Percentiles rank a stretch among this genome's conserved stretches.
Conservation (phyloP, 2,113 vertebrate species). For the Formicarius rufipectus region DNA sequence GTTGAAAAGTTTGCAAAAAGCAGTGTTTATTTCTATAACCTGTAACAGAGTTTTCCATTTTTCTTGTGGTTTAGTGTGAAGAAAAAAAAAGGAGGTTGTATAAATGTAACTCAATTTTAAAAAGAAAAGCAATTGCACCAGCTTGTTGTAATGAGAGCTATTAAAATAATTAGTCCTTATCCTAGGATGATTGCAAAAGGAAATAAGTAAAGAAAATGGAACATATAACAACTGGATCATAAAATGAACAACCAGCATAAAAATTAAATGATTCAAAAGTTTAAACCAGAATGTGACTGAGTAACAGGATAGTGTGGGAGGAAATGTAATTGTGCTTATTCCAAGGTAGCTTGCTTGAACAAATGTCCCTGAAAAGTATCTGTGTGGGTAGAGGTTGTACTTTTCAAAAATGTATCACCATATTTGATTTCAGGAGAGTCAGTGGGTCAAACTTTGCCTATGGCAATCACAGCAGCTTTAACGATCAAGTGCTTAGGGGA, state of each 20-base stretch:
- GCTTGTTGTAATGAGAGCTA: conserved; percentile 44
- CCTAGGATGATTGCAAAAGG: conserved; percentile 39
- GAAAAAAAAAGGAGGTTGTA: background rate
- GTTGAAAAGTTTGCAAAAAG: conserved; percentile 1
- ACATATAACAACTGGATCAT: conserved; percentile 25
- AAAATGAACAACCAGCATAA: conserved; percentile 42
- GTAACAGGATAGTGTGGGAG: background rate
- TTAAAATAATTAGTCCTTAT: conserved; percentile 63
- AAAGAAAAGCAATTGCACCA: conserved; percentile 37
- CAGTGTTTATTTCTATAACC: background rate
- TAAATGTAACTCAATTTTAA: conserved; percentile 25
- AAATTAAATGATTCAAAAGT: conserved; percentile 37
- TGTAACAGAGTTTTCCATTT: background rate
- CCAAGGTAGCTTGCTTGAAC: background rate
- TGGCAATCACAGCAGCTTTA: conserved; percentile 1
- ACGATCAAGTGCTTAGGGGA: background rate
- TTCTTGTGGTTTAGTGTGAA: background rate
- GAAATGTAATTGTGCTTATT: conserved; percentile 27
- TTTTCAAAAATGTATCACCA: background rate
- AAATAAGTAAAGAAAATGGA: conserved; percentile 55
- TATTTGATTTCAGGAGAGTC: conserved; percentile 4
- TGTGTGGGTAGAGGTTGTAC: background rate
- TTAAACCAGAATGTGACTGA: conserved; percentile 20
- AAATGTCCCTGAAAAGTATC: background rate
- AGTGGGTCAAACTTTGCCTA: background rate